Conservation (phyloP, 2,113 vertebrate genomes). For the Trogon melanurus region DNA sequence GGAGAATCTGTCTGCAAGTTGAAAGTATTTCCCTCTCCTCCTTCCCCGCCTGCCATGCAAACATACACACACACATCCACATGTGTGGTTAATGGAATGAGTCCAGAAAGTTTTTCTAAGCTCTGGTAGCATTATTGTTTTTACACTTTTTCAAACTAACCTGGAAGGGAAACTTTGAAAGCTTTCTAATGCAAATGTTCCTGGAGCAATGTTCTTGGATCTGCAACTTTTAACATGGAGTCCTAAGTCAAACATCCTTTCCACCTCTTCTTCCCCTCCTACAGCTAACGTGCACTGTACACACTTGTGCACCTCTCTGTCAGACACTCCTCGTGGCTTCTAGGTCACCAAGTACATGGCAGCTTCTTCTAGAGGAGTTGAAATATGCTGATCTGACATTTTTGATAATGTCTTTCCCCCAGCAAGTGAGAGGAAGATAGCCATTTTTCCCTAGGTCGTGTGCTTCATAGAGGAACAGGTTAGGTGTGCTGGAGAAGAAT, state of each 20-base stretch:
- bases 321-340: background rate
- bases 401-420: background rate
- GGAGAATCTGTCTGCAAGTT: background rate
- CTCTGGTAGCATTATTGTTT: background rate
- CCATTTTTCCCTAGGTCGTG: background rate
- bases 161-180: constrained; percentile 40
- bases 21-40: constrained; percentile 43
- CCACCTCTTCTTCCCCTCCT: background rate
- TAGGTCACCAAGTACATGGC: background rate
- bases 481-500: background rate
- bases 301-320: background rate
- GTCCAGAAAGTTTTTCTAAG: constrained; percentile 19
- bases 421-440: background rate
- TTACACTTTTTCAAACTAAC: background rate
- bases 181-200: constrained; percentile 25
- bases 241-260: background rate
- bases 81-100: background rate
- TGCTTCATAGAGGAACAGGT: background rate
- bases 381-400: background rate
- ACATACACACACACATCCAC: background rate
- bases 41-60: background rate
- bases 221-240: background rate
- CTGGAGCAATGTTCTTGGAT: background rate
- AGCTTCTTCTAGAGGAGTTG: background rate
- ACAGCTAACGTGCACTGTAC: background rate